phyloP scores from a whole-genome alignment of 2,888 invertebrate species.

The Reticulitermes lucifugus region DNA sequence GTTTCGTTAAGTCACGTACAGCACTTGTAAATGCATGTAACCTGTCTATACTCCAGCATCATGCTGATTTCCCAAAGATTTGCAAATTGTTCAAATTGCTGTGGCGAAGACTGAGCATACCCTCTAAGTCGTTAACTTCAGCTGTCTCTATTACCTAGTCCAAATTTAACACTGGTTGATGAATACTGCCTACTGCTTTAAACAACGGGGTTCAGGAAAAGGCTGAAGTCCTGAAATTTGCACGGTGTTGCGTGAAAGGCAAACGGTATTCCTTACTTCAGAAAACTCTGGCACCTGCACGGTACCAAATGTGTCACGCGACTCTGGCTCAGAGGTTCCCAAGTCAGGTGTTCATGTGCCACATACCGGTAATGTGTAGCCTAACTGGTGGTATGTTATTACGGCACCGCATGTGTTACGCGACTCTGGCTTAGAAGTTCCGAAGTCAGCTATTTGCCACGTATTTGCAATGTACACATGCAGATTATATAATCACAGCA shows the following conservation, averaged over 20 bases:
- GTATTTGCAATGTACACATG: too few species aligned
- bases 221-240: not conserved
- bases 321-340: not conserved
- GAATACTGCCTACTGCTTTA: conserved; percentile 1
- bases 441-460: too few species aligned
- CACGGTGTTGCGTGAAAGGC: not conserved
- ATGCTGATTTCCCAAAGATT: conserved; percentile 21
- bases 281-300: not conserved
- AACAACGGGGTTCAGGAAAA: not conserved
- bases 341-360: conserved; percentile 7
- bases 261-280: too few species aligned
- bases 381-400: not conserved
- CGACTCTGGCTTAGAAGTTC: too few species aligned
- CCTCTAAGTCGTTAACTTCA: not conserved
- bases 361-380: not conserved
- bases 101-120: not conserved
- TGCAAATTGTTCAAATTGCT: conserved; percentile 1
- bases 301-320: conserved; percentile 9
- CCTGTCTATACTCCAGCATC: not conserved
- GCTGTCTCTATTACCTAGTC: conserved; percentile 26
- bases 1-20: not conserved
- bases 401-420: not conserved
- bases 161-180: not conserved
- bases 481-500: not conserved
- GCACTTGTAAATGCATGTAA: not conserved